Evolutionary conservation across 2,113 vertebrate genomes (phyloP).

Genomic region (Anguilla japonica): DNA sequence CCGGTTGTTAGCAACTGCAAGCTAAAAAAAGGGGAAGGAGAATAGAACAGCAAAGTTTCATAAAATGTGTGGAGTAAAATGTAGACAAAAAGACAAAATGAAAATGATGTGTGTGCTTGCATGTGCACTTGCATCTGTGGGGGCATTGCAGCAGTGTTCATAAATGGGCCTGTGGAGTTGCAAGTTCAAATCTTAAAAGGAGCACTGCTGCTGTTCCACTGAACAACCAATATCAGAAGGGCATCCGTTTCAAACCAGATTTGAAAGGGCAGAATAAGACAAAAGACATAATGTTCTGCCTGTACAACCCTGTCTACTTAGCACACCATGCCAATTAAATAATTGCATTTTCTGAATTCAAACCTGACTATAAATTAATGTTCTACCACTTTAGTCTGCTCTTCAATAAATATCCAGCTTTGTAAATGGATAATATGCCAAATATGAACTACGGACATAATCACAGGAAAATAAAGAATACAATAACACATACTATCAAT

Average conservation of each 20-base stretch:
- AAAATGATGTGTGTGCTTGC: neutral
- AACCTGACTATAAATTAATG: neutral
- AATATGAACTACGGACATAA: neutral
- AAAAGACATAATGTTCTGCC: too few species aligned
- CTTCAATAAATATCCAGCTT: neutral
- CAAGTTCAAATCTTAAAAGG: neutral
- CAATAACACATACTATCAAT: neutral
- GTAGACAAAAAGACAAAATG: neutral
- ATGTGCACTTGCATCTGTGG: too few species aligned
- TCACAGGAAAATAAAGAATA: too few species aligned
- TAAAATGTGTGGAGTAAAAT: neutral
- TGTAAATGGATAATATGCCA: neutral
- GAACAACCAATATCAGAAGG: neutral
- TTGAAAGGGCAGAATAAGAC: too few species aligned
- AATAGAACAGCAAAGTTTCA: neutral
- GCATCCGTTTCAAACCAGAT: neutral
- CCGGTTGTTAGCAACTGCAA: slow-evolving; percentile 95
- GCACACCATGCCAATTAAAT: too few species aligned
- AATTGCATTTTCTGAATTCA: neutral
- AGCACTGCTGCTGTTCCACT: neutral
- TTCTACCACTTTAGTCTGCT: neutral
- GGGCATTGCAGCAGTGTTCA: too few species aligned
- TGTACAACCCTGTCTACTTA: too few species aligned
- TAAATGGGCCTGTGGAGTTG: neutral
- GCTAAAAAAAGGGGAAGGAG: slow-evolving; percentile 64